Base-by-base conservation (phyloP, 2,888 invertebrate genomes). In the Agrenia bidenticulata region DNA sequence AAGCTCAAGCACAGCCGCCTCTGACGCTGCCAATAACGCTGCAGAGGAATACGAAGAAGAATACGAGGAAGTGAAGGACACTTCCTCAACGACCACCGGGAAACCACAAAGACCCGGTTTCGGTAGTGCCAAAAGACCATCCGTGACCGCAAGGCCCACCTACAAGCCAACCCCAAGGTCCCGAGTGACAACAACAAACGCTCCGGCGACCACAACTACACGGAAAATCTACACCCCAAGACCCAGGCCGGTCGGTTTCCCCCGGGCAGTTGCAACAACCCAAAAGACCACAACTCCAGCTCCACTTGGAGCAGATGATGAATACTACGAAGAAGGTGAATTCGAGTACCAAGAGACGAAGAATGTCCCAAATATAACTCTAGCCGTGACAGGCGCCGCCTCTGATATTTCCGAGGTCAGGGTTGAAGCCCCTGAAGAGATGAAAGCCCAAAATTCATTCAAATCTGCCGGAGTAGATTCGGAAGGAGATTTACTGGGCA, bases 151-250 rank as follows among this genome's bases (percentile, higher is more conserved):
- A 2, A 63, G 66, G 61, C 70, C 75, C 11, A 64, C 63, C 7
- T 59, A 66, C 0, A 57, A 59, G n/a, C 54, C 67, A 42, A 27
- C 69, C 15, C 62, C 69, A 55, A 37, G 63, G 19, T n/a, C 49
- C 2, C 1, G 69, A 26, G 42, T 62, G 1, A 61, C 66, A 13
- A 68, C 69, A 0, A 66, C 71, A 11, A 32, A 72, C 1, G 63
- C 74, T 5, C 61, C 63, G 24, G 62, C 70, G 42, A 53, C 61
- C 49, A 39, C 78, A 1, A 68, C 71, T 5, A 73, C 75, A 13
- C 68, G 70, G 61, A 80, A 73, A 4, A 66, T 60, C 42, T 23
- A 70, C 19, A 61, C 69, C 1, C 75, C 73, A 50, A 26, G 76
- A 61, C 62, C 70, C 11, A 56, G 73, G 17, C 73, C 73, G 9